Evolutionary conservation across 1,140 invertebrate genomes (phyloP).

Genomic region (Solen grandis): DNA sequence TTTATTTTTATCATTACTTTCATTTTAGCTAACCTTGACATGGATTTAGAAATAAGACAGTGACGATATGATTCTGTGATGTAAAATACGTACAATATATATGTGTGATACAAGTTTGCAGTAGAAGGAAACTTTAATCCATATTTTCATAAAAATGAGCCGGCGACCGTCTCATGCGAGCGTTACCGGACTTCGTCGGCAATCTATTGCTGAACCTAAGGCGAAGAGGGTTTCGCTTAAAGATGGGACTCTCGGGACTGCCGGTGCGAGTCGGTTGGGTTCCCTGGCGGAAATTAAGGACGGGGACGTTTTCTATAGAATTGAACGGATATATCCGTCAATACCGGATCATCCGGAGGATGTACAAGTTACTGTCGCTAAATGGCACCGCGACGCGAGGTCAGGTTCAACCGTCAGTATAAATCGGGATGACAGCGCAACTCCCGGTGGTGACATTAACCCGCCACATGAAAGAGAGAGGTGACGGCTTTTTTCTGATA

Average conservation of each 20-base stretch:
- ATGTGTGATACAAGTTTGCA: no score
- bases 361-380: constrained; percentile 51
- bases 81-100: no score
- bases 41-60: no score
- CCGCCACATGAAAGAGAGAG: constrained; percentile 44
- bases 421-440: constrained; percentile 42
- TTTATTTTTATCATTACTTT: no score
- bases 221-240: constrained; percentile 61
- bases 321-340: constrained; percentile 61
- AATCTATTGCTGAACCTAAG: constrained; percentile 33
- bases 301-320: constrained; percentile 66
- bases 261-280: constrained; percentile 15
- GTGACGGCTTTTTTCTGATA: constrained; percentile 3
- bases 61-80: no score
- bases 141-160: no score
- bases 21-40: no score
- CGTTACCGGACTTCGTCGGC: constrained; percentile 24
- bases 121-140: no score
- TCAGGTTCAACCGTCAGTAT: constrained; percentile 54
- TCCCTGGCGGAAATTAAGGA: constrained; percentile 60
- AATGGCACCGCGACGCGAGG: constrained; percentile 28
- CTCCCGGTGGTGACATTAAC: constrained; percentile 36
- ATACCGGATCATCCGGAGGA: constrained; percentile 60
- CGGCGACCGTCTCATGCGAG: constrained; percentile 38
- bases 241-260: constrained; percentile 53